These are phyloP conservation scores for Homalodisca vitripennis DNA, from an alignment of 1,140 invertebrate species.

Conservation along the genomic window DNA sequence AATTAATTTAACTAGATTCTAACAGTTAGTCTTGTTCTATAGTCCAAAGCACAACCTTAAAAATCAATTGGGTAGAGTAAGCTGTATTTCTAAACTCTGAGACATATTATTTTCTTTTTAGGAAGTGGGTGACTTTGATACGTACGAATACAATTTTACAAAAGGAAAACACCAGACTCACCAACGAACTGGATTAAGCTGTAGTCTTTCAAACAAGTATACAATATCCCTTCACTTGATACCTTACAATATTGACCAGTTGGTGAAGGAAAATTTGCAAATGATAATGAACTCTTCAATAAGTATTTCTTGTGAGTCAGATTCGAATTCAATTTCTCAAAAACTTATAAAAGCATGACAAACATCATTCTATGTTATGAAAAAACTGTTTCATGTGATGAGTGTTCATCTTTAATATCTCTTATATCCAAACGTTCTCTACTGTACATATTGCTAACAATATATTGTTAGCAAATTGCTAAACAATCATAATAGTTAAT, in stretches of 20 bases:
- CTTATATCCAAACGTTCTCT: no score
- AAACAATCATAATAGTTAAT: no score
- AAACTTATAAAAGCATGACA: no score
- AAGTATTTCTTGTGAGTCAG: slow-evolving; percentile 47
- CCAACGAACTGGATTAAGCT: slow-evolving; percentile 63
- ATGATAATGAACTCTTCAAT: slow-evolving; percentile 45
- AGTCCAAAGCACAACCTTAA: neutral
- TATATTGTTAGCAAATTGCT: no score
- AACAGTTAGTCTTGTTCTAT: neutral
- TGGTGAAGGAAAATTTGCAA: slow-evolving; percentile 44
- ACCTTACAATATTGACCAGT: slow-evolving; percentile 45
- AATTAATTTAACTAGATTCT: neutral
- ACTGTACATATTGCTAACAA: no score
- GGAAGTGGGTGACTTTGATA: slow-evolving; percentile 66
- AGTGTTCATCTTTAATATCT: neutral
- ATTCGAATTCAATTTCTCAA: neutral
- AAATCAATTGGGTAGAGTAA: neutral
- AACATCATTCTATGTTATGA: no score
- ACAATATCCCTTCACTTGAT: slow-evolving; percentile 51
- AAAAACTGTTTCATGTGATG: no score
- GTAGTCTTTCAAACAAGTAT: slow-evolving; percentile 66
- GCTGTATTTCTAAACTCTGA: neutral
- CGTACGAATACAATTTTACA: slow-evolving; percentile 75
- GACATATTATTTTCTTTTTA: slow-evolving; percentile 38
- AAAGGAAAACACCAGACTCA: slow-evolving; percentile 62